Base-by-base conservation (phyloP, 2,888 invertebrate species). In the Drosophila neotestacea region DNA sequence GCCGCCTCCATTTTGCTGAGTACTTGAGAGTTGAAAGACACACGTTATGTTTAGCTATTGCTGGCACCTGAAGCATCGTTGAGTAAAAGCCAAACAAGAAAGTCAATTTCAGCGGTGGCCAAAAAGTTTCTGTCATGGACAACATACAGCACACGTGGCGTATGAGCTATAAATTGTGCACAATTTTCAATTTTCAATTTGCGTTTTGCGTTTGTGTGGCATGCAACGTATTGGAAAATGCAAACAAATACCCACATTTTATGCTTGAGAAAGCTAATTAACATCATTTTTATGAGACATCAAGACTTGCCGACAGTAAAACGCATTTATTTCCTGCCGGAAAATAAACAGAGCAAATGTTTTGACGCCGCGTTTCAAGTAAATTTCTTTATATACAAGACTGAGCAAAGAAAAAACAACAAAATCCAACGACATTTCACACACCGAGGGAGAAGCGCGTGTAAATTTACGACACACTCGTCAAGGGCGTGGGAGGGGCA, bases 301-400 rank as follows among this genome's bases (percentile, higher is more conserved):
- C 52, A 77, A 22, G 22, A 67, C 51, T 70, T 69, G 60, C 38
- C 52, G 62, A 39, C 59, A 68, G 54, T 48, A 64, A 64, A 72
- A 71, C 69, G 68, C 67, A 61, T 81, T 83, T 85, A 66, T 80
- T 80, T 80, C 71, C 60, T 64, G 52, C 16, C 56, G 52, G 70
- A 77, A 73, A 88, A 78, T 75, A 77, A 86, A 88, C 77, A 79
- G 56, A 27, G 58, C 11, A 71, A 69, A 55, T 81, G 73, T 64
- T 77, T 69, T 65, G 59, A 56, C 56, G 64, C 50, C 59, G 61
- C 42, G 38, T 54, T 61, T 44, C 13, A 56, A 58, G 51, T 70
- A 66, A 68, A 66, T 79, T 73, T 68, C 50, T 64, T 63, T 78
- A 69, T 55, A 74, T 51, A 61, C 55, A 47, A n/a, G 28, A 10